Evolutionary conservation across 2,797 vertebrate genomes (phyloP), one percentile per base, ranked within the genome.

Genomic region (Sebastes cheni): DNA sequence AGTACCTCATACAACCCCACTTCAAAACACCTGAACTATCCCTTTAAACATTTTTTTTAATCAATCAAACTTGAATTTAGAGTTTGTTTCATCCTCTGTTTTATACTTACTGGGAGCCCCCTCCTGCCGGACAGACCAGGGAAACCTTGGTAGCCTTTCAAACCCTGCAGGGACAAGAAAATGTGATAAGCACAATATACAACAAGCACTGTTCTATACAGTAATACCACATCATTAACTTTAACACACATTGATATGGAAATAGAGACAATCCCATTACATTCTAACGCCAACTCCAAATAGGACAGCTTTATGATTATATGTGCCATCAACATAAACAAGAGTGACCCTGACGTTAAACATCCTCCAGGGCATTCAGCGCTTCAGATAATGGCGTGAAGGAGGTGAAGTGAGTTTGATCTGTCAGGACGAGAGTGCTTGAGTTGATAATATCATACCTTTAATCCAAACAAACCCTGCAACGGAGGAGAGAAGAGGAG

Each of bases 61-160:
- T 5, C 11, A 25, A 2, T 55, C 39, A 52, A 54, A 11, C 8
- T 64, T 46, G 1, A 54, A 46, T 36, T 25, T 0, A 52, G 23
- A 39, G 4, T 18, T 14, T 0, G 14, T 16, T 67, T 78, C 8
- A 30, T 27, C 20, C 8, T 70, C 11, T 58, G 22, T 56, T 60
- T 8, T 39, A 12, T 50, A 90, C 90, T 81, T 65, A 98, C 97
- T 2, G 96, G 96, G 10, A 89, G 68, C 2, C 97, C 97, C 0
- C 75, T 94, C 0, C 29, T 85, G 25, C 97, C 97, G 34, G 91
- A 85, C 32, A 91, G 72, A 58, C 97, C 97, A 2, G 94, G 92
- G 7, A 87, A 87, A 67, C 97, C 97, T 0, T 88, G 92, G 83
- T 96, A 96, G 32, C 97, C 97, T 92, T 97, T 97, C n/a, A 94